phyloP scores from a whole-genome alignment of 2,797 vertebrate species.

The Sebastes steindachneri region DNA sequence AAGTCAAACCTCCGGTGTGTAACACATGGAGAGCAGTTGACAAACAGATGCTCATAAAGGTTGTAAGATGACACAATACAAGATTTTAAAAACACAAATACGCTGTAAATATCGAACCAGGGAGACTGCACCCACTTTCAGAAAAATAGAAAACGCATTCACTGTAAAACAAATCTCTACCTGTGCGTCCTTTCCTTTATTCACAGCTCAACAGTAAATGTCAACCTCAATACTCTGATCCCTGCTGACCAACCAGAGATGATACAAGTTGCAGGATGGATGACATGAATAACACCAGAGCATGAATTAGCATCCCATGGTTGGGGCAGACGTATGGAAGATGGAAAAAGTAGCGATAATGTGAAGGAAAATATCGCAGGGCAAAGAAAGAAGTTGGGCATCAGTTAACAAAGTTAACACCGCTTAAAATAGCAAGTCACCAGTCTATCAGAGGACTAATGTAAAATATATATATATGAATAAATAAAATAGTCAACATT shows the following conservation, averaged over 20 bases:
- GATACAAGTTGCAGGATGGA: constrained; percentile 1
- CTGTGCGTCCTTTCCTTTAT: constrained; percentile 25
- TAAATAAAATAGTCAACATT: not conserved
- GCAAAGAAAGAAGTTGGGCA: not conserved
- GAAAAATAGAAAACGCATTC: constrained; percentile 1
- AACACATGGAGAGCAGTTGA: constrained; percentile 1
- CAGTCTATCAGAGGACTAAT: not conserved
- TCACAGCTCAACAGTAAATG: constrained; percentile 44
- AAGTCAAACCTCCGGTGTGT: constrained; percentile 27
- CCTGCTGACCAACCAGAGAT: constrained; percentile 11
- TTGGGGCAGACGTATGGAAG: not conserved
- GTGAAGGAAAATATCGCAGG: not conserved
- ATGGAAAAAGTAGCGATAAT: not conserved
- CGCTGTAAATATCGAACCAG: not conserved
- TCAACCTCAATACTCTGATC: constrained; percentile 45
- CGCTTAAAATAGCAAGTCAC: not conserved
- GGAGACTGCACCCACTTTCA: not conserved
- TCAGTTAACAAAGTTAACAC: not conserved
- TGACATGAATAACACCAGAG: not conserved
- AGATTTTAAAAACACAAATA: not conserved
- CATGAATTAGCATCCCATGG: not conserved
- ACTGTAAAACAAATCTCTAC: constrained; percentile 13
- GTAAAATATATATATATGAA: not conserved
- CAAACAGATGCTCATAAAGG: constrained; percentile 10
- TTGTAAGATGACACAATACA: constrained; percentile 10